phyloP scores from a whole-genome alignment of 1,140 invertebrate species.

The Chlorops oryzae region DNA sequence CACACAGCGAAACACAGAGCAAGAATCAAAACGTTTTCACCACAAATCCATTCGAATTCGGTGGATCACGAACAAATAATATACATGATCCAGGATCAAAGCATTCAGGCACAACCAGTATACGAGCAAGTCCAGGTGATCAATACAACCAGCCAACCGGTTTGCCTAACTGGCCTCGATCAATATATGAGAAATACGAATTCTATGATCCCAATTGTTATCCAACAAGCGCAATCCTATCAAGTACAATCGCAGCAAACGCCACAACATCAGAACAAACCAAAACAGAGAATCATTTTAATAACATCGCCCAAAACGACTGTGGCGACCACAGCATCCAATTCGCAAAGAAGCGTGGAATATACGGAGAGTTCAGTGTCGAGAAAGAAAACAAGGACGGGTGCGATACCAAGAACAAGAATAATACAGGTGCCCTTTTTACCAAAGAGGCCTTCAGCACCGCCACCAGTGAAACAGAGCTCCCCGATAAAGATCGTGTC shows the following conservation, averaged over 20 bases:
- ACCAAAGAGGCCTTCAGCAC: slow-evolving; percentile 38
- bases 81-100: slow-evolving; percentile 46
- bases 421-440: slow-evolving; percentile 41
- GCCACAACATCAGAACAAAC: slow-evolving; percentile 11
- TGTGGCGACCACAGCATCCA: slow-evolving; percentile 5
- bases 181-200: slow-evolving; percentile 7
- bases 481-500: slow-evolving; percentile 18
- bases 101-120: slow-evolving; percentile 14
- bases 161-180: slow-evolving; percentile 11
- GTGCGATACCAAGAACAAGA: background rate
- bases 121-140: slow-evolving; percentile 10
- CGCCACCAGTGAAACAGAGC: slow-evolving; percentile 30
- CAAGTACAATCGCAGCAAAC: slow-evolving; percentile 19
- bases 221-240: slow-evolving; percentile 23
- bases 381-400: no score
- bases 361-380: no score
- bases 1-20: slow-evolving; percentile 30
- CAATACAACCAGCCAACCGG: slow-evolving; percentile 21
- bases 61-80: slow-evolving; percentile 43
- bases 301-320: slow-evolving; percentile 9
- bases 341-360: no score
- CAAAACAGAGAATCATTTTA: background rate
- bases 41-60: slow-evolving; percentile 20
- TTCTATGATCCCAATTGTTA: slow-evolving; percentile 31
- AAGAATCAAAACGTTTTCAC: slow-evolving; percentile 14